phyloP scores from a whole-genome alignment of 2,888 invertebrate species.

The Griposia aprilina region DNA sequence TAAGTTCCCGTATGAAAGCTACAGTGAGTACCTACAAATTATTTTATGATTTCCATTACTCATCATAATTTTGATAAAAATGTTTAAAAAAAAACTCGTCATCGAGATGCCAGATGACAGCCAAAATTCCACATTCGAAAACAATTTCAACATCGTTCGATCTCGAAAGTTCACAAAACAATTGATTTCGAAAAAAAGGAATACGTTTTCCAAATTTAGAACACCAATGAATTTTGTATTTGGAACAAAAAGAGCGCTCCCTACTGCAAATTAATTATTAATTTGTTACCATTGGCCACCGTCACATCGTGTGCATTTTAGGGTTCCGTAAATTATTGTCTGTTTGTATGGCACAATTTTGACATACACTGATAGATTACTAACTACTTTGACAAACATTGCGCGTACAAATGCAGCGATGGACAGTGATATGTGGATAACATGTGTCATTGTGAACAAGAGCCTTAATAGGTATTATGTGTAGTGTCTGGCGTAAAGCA shows the following conservation, averaged over 20 bases:
- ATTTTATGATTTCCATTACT: constrained; percentile 49
- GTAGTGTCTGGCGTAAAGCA: constrained; percentile 61
- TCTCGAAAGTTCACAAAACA: constrained; percentile 65
- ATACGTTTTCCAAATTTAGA: constrained; percentile 83
- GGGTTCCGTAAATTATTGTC: constrained; percentile 52
- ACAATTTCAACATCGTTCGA: constrained; percentile 47
- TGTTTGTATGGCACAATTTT: constrained; percentile 54
- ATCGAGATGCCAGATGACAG: not conserved
- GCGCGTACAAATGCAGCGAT: constrained; percentile 57
- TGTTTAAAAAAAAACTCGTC: not conserved
- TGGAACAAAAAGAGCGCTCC: constrained; percentile 85
- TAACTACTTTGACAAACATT: constrained; percentile 61
- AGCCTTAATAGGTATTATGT: constrained; percentile 66
- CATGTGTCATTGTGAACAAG: constrained; percentile 66
- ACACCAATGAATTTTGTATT: constrained; percentile 85
- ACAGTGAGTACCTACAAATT: constrained; percentile 72
- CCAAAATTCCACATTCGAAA: constrained; percentile 20
- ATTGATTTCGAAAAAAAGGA: constrained; percentile 70
- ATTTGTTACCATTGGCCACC: constrained; percentile 85
- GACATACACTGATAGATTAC: constrained; percentile 65
- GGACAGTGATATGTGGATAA: constrained; percentile 66
- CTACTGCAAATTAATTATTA: constrained; percentile 89
- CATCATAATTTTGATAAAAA: not conserved
- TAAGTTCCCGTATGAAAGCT: constrained; percentile 67
- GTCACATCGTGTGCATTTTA: constrained; percentile 71